Conservation (phyloP, 2,113 vertebrate species). For the Octodon degus region DNA sequence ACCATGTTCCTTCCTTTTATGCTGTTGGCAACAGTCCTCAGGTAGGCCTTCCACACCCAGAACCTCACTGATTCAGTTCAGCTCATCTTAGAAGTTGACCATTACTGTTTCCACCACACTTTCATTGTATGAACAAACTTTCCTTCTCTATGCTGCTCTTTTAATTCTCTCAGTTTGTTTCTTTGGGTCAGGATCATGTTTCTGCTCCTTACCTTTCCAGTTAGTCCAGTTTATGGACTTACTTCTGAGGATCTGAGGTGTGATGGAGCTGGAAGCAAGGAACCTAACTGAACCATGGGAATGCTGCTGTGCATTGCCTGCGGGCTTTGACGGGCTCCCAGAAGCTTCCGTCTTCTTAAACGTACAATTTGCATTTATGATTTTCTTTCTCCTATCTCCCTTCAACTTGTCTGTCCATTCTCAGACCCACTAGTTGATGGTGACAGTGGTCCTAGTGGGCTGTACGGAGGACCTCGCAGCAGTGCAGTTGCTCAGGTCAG, state of each 20-base stretch:
- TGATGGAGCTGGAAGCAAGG: not conserved
- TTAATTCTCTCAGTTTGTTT: not conserved
- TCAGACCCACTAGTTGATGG: not conserved
- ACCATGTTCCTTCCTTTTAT: no score
- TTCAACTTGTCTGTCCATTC: not conserved
- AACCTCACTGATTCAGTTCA: no score
- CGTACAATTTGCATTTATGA: not conserved
- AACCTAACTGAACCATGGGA: not conserved
- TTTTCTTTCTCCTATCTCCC: not conserved
- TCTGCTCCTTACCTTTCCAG: not conserved
- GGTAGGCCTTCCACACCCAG: no score
- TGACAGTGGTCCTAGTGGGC: not conserved
- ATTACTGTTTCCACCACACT: no score
- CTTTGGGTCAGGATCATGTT: not conserved
- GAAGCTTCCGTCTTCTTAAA: not conserved
- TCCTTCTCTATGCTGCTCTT: not conserved
- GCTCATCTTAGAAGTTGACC: no score
- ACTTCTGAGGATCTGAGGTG: not conserved
- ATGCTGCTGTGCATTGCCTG: not conserved
- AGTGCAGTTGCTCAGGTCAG: not conserved
- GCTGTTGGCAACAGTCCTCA: no score
- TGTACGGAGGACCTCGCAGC: not conserved
- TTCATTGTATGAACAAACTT: not conserved
- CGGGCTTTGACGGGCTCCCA: not conserved
- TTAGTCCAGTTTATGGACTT: not conserved